Evolutionary conservation across 2,888 invertebrate species (phyloP).

Genomic region (Drosophila picticornis): DNA sequence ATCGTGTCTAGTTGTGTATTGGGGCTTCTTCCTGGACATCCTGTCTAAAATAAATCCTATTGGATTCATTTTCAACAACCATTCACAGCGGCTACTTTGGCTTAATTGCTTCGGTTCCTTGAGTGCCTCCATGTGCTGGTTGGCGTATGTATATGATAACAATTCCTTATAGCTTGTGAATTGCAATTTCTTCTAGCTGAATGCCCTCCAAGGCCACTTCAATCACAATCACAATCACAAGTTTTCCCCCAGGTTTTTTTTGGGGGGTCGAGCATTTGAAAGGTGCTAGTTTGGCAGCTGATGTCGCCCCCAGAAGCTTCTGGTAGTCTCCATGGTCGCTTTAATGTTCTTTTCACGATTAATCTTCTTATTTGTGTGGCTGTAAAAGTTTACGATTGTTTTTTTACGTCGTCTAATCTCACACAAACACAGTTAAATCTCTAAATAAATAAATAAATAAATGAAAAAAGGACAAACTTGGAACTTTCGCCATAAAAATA

Average conservation of each 20-base stretch:
- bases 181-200: background rate
- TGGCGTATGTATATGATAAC: background rate
- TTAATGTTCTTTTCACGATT: background rate
- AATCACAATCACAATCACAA: background rate
- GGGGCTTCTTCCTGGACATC: background rate
- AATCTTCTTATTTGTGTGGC: slow-evolving; percentile 4
- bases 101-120: background rate
- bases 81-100: background rate
- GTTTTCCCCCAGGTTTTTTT: background rate
- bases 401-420: slow-evolving; percentile 4
- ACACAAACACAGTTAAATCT: background rate
- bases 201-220: background rate
- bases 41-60: background rate
- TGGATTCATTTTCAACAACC: background rate
- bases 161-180: background rate
- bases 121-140: background rate
- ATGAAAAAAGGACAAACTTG: slow-evolving; percentile 19
- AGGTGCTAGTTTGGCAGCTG: background rate
- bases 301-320: background rate
- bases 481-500: slow-evolving; percentile 48
- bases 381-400: background rate
- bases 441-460: background rate
- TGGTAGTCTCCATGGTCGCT: slow-evolving; percentile 9
- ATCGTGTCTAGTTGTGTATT: background rate
- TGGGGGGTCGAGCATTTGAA: background rate